Conservation (phyloP, 2,888 invertebrate genomes). For the Eupithecia exiguata region DNA sequence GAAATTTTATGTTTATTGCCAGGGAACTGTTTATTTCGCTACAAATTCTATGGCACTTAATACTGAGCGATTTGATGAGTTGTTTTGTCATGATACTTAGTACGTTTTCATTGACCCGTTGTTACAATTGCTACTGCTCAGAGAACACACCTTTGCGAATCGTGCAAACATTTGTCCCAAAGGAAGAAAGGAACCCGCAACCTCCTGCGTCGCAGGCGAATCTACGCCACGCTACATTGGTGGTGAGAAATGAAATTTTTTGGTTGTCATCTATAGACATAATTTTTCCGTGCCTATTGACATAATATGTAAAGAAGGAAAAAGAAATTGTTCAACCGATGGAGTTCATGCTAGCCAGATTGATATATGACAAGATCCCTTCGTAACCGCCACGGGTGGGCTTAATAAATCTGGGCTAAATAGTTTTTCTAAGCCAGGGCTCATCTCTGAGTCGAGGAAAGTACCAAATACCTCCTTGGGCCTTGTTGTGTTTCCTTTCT, state of each 20-base stretch:
- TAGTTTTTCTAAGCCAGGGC: conserved; percentile 34
- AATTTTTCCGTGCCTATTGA: neutral
- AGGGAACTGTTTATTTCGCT: conserved; percentile 11
- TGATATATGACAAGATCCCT: conserved; percentile 43
- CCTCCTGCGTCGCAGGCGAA: no score
- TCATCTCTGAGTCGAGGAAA: conserved; percentile 20
- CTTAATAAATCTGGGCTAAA: conserved; percentile 41
- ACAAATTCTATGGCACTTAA: conserved; percentile 18
- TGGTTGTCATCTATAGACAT: no score
- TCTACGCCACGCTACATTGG: no score
- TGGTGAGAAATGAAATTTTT: no score
- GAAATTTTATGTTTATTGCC: conserved; percentile 19
- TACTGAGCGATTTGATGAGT: conserved; percentile 3
- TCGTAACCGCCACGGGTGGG: conserved; percentile 32
- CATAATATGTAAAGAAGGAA: neutral
- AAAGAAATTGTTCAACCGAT: neutral
- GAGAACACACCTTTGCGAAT: neutral
- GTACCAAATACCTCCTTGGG: neutral
- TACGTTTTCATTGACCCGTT: neutral
- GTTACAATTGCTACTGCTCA: neutral
- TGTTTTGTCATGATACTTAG: conserved; percentile 10
- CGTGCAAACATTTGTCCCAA: no score
- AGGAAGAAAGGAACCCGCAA: no score
- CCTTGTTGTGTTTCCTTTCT: neutral
- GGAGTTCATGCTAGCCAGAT: neutral